These are phyloP conservation scores for Eilema sororculum DNA, from an alignment of 2,888 invertebrate genomes.

Conservation along the genomic window DNA sequence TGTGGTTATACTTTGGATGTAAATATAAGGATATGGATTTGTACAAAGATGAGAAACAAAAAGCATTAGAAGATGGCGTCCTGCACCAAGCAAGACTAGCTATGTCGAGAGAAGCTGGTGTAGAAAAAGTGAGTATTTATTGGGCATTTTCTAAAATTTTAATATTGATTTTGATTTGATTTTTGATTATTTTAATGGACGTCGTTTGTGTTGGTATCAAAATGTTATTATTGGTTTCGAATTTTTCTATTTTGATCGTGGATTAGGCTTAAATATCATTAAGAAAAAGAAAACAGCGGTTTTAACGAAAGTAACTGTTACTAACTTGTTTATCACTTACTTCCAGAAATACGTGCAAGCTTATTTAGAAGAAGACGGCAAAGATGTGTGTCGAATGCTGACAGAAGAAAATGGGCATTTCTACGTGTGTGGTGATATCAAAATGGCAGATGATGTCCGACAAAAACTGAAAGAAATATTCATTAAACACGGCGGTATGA, in stretches of 20 bases:
- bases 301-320: not conserved
- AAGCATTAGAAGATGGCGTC: constrained; percentile 89
- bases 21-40: constrained; percentile 92
- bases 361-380: constrained; percentile 92
- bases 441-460: constrained; percentile 98
- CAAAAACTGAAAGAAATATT: constrained; percentile 94
- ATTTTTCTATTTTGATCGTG: not conserved
- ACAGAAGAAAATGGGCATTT: constrained; percentile 94
- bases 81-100: constrained; percentile 92
- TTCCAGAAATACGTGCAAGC: constrained; percentile 96
- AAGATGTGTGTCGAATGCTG: constrained; percentile 91
- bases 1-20: constrained; percentile 96
- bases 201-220: no score
- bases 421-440: constrained; percentile 98
- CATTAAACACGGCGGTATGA: constrained; percentile 89
- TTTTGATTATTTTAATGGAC: not conserved
- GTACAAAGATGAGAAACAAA: constrained; percentile 92
- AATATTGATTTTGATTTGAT: not conserved
- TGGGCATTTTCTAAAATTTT: no score
- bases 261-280: no score
- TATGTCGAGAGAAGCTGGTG: constrained; percentile 91
- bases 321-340: not conserved
- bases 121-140: constrained; percentile 89
- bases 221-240: no score
- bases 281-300: no score